Conservation (phyloP, 2,113 vertebrate species). For the Chlamydotis undulata region DNA sequence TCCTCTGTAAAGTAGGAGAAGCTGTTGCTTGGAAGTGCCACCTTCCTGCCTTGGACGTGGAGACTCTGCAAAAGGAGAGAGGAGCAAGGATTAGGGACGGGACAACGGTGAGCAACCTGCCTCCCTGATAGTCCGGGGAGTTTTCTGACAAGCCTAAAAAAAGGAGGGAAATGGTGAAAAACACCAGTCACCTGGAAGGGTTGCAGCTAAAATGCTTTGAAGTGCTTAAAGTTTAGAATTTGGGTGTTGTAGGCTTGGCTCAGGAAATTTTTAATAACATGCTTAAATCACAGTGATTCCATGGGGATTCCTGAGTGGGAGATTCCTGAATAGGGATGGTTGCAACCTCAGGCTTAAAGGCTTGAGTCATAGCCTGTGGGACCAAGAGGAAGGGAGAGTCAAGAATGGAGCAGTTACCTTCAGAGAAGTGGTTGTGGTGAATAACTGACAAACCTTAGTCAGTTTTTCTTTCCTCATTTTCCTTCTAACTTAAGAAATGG, state of each 20-base stretch:
- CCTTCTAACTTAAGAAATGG: background rate
- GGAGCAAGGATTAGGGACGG: background rate
- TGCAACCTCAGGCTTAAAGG: background rate
- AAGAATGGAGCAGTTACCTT: background rate
- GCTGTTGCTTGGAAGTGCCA: background rate
- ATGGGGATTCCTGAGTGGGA: background rate
- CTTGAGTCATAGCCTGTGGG: background rate
- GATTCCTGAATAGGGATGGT: background rate
- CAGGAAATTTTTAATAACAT: background rate
- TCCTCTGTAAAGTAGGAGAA: background rate
- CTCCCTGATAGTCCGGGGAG: background rate
- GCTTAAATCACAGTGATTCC: background rate
- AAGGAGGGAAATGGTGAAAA: background rate
- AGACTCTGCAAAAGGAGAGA: background rate
- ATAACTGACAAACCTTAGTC: background rate
- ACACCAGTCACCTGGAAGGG: background rate
- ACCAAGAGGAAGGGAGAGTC: background rate
- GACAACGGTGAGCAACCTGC: background rate
- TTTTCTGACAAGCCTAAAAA: background rate
- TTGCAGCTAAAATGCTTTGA: background rate
- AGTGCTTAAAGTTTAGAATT: background rate
- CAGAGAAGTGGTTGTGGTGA: background rate
- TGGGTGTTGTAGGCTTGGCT: background rate
- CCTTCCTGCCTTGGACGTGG: rapidly evolving
- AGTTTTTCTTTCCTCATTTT: background rate